A percentile compares a stretch with the other conserved stretches of the same genome.
Conservation (phyloP, 2,888 invertebrate genomes). For the Trichogramma dendrolimi region DNA sequence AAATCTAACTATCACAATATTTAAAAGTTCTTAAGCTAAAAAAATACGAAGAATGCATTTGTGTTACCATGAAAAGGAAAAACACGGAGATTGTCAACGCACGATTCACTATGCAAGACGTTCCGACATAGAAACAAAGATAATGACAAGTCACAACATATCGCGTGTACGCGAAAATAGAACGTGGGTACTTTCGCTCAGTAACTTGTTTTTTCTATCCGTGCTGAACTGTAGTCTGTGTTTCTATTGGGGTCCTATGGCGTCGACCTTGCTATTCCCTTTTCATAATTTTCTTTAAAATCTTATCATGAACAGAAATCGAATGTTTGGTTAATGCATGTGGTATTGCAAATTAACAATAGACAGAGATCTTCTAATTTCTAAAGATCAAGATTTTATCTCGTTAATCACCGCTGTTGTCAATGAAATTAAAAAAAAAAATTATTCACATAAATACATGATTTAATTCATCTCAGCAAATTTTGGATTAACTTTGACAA, state of each 20-base stretch:
- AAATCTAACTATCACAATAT: background rate
- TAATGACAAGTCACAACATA: conserved; percentile 10
- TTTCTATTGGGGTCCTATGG: conserved; percentile 19
- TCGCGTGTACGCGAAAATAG: conserved; percentile 40
- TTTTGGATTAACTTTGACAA: too few species aligned
- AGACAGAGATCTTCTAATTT: too few species aligned
- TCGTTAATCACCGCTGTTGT: too few species aligned
- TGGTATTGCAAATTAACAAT: too few species aligned
- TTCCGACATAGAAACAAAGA: conserved; percentile 1
- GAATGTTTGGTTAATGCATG: too few species aligned
- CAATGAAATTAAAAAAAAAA: too few species aligned
- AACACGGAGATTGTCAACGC: conserved; percentile 1
- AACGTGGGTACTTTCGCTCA: conserved; percentile 48
- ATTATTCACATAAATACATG: too few species aligned
- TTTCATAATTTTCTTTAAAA: conserved; percentile 21
- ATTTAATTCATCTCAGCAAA: too few species aligned
- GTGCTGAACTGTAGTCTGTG: conserved; percentile 8
- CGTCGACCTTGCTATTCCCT: conserved; percentile 27
- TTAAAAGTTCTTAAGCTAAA: background rate
- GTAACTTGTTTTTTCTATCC: conserved; percentile 27
- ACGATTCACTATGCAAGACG: too few species aligned
- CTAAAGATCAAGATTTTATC: too few species aligned
- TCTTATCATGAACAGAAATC: too few species aligned
- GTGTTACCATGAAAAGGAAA: conserved; percentile 6
- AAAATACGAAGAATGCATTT: conserved; percentile 18